A percentile compares a stretch with the other conserved stretches of the same genome.
phyloP scores from a whole-genome alignment of 53 echinoderm and acorn worm species.

The Holothuria scabra region DNA sequence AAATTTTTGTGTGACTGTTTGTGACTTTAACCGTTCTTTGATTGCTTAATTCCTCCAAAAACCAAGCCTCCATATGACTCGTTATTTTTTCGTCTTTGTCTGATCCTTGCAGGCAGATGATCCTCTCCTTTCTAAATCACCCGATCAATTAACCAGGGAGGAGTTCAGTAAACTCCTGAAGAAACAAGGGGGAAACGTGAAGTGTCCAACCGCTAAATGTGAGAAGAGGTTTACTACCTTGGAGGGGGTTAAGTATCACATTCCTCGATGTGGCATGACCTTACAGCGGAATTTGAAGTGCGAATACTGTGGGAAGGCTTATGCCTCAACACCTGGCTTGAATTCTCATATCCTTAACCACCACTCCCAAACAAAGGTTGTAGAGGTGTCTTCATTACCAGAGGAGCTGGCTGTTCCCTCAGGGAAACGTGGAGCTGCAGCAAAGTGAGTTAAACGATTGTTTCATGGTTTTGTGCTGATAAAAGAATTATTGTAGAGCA shows the following conservation, averaged over 20 bases:
- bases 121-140: neutral
- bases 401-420: neutral
- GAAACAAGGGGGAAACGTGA: neutral
- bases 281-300: neutral
- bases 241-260: neutral
- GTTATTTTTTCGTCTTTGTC: too few species aligned
- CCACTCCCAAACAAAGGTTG: neutral
- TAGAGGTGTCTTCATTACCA: neutral
- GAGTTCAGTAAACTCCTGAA: neutral
- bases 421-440: neutral
- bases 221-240: neutral
- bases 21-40: too few species aligned
- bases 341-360: neutral
- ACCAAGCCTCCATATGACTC: too few species aligned
- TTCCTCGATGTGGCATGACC: neutral
- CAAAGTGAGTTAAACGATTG: neutral
- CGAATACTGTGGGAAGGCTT: neutral
- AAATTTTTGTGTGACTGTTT: too few species aligned
- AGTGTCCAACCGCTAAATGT: neutral
- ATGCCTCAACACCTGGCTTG: slow-evolving; percentile 3
- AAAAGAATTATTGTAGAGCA: too few species aligned
- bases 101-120: too few species aligned
- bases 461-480: too few species aligned
- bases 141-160: neutral
- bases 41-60: too few species aligned